A percentile compares a stretch with the other conserved stretches of the same genome.
Conservation (phyloP, 2,113 vertebrate species). For the Hemiprocne comata region DNA sequence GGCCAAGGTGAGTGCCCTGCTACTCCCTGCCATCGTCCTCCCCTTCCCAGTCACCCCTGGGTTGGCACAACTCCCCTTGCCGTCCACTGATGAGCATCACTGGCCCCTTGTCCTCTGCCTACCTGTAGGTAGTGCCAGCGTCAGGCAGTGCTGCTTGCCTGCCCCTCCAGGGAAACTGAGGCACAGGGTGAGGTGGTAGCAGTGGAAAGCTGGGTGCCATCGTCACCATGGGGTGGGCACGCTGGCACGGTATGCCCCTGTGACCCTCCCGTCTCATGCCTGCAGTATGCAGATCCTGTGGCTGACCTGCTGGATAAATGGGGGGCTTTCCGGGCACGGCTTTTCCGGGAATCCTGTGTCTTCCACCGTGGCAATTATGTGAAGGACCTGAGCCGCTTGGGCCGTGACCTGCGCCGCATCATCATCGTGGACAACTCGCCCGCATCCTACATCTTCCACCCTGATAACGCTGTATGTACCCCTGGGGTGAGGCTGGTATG, state of each 20-base stretch:
- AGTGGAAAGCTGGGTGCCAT: neutral
- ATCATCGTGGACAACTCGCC: constrained; percentile 98
- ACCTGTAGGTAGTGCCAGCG: neutral
- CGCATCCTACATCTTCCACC: constrained; percentile 96
- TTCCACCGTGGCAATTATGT: constrained; percentile 97
- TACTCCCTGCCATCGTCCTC: rapidly evolving
- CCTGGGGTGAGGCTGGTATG: rapidly evolving
- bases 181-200: neutral
- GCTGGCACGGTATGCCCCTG: rapidly evolving
- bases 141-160: neutral
- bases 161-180: neutral
- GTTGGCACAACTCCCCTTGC: neutral
- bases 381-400: constrained; percentile 95
- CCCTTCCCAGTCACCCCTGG: rapidly evolving
- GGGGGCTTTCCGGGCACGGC: constrained; percentile 90
- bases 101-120: too few species aligned
- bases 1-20: constrained; percentile 85
- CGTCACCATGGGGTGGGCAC: neutral
- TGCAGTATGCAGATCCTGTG: constrained; percentile 92
- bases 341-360: constrained; percentile 95
- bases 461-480: constrained; percentile 88
- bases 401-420: constrained; percentile 90
- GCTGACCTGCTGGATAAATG: constrained; percentile 95
- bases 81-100: rapidly evolving
- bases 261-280: neutral